Percentiles rank a stretch among this genome's conserved stretches.
These are phyloP conservation scores for Graptemys geographica DNA, from an alignment of 2,797 vertebrate species.

Conservation along the genomic window DNA sequence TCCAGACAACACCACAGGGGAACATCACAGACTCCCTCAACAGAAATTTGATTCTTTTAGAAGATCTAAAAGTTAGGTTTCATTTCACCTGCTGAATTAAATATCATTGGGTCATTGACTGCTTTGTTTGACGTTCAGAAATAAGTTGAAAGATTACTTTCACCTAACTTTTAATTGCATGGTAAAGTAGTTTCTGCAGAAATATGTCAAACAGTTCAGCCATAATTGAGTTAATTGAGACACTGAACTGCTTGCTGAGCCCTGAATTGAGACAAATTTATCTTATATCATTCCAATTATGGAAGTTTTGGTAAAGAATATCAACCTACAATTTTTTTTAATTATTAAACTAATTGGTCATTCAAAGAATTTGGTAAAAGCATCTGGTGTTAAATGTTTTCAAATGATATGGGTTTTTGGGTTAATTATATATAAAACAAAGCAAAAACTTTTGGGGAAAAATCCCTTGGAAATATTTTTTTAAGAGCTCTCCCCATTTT, in stretches of 20 bases:
- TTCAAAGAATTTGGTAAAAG: not conserved
- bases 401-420: not conserved
- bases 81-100: not conserved
- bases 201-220: not conserved
- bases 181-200: not conserved
- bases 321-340: not conserved
- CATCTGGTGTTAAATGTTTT: not conserved
- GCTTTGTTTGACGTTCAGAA: not conserved
- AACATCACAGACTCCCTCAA: no score
- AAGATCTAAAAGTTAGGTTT: not conserved
- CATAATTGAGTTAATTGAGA: not conserved
- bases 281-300: not conserved
- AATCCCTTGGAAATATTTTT: no score
- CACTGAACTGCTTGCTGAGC: not conserved
- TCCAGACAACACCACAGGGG: no score
- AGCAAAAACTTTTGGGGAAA: not conserved
- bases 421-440: not conserved
- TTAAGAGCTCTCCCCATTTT: no score
- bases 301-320: not conserved
- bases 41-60: not conserved
- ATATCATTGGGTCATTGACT: not conserved
- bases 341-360: not conserved
- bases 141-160: not conserved
- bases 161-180: not conserved
- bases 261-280: not conserved